Evolutionary conservation across 2,113 vertebrate genomes (phyloP).

Genomic region (Tapirus terrestris): DNA sequence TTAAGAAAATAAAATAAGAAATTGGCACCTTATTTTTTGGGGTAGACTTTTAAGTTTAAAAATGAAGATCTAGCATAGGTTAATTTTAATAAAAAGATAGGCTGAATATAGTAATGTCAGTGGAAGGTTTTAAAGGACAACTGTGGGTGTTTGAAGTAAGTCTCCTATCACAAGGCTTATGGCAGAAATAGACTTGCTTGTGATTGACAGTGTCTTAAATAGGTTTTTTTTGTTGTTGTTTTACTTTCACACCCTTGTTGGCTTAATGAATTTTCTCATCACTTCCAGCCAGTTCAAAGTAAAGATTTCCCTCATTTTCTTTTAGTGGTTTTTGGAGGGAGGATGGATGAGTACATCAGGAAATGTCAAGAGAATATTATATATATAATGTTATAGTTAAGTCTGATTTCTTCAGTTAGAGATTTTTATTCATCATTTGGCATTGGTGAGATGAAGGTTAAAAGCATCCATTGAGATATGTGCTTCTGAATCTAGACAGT

Average conservation of each 20-base stretch:
- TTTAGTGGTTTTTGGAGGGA: background rate
- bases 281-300: background rate
- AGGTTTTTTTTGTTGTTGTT: background rate
- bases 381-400: background rate
- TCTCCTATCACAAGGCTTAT: background rate
- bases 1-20: conserved; percentile 16
- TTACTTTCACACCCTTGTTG: background rate
- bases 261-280: background rate
- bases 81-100: background rate
- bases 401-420: conserved; percentile 6
- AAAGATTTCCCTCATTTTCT: conserved; percentile 30
- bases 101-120: background rate
- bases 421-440: background rate
- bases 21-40: background rate
- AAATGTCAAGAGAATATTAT: background rate
- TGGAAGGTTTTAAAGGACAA: background rate
- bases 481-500: conserved; percentile 24
- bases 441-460: conserved; percentile 49
- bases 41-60: conserved; percentile 26
- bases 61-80: background rate
- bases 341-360: background rate
- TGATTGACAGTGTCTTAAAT: background rate
- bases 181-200: background rate
- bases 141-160: background rate
- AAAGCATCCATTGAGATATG: conserved; percentile 34